These are phyloP conservation scores for Ecliptopera silaceata DNA, from an alignment of 2,888 invertebrate species.

Conservation along the genomic window DNA sequence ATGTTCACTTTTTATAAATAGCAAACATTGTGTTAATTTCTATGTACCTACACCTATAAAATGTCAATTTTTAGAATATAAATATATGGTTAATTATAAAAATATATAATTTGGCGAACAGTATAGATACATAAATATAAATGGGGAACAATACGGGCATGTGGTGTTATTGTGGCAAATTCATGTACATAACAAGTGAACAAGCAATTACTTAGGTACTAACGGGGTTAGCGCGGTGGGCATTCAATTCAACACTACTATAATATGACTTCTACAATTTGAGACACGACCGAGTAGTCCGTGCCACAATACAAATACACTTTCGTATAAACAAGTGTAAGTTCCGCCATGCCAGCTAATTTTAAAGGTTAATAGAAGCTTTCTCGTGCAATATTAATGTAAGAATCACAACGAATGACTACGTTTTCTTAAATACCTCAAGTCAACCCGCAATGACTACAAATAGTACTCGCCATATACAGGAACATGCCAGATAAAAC, in stretches of 20 bases:
- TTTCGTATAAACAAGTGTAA: slow-evolving; percentile 29
- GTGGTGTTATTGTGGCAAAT: slow-evolving; percentile 65
- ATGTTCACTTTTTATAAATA: slow-evolving; percentile 58
- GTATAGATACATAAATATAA: slow-evolving; percentile 55
- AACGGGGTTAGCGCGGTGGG: slow-evolving; percentile 31
- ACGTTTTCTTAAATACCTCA: slow-evolving; percentile 33
- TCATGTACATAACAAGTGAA: slow-evolving; percentile 55
- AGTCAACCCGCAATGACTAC: slow-evolving; percentile 31
- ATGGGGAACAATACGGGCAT: slow-evolving; percentile 61
- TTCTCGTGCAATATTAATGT: slow-evolving; percentile 37
- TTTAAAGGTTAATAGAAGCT: slow-evolving; percentile 37
- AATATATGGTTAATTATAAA: slow-evolving; percentile 69
- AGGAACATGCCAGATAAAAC: slow-evolving; percentile 73
- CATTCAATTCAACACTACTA: slow-evolving; percentile 23
- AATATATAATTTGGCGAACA: slow-evolving; percentile 73
- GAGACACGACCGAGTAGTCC: slow-evolving; percentile 16
- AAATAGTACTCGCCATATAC: slow-evolving; percentile 52
- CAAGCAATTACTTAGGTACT: slow-evolving; percentile 31
- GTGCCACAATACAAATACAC: slow-evolving; percentile 20
- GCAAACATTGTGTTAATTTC: slow-evolving; percentile 47
- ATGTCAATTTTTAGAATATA: slow-evolving; percentile 72
- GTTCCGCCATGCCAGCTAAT: slow-evolving; percentile 38
- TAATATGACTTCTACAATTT: slow-evolving; percentile 27
- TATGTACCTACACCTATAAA: slow-evolving; percentile 61
- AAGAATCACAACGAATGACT: slow-evolving; percentile 37